Conservation (phyloP, 2,888 invertebrate species). For the Nomada flava region DNA sequence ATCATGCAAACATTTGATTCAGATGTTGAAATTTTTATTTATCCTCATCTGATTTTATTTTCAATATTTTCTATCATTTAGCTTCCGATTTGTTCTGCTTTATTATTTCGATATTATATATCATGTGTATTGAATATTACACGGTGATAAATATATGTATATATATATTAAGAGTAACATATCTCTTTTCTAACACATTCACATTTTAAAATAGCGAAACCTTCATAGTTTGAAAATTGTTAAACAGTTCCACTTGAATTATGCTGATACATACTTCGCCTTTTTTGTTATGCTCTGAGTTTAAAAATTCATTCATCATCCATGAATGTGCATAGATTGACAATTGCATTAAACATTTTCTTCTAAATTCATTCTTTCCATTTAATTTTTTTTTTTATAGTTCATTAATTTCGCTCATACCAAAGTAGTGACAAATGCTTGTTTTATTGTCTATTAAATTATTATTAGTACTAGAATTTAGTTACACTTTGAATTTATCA, state of each 20-base stretch:
- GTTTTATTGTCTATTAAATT: slow-evolving; percentile 28
- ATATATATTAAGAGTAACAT: slow-evolving; percentile 69
- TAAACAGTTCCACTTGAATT: slow-evolving; percentile 42
- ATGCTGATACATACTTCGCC: slow-evolving; percentile 37
- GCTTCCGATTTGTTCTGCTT: slow-evolving; percentile 57
- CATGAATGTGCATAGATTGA: slow-evolving; percentile 40
- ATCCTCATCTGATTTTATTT: slow-evolving; percentile 57
- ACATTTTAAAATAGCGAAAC: slow-evolving; percentile 41
- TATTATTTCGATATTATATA: slow-evolving; percentile 53
- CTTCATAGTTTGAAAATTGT: slow-evolving; percentile 14
- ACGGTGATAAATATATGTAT: slow-evolving; percentile 42
- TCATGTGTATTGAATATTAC: slow-evolving; percentile 39
- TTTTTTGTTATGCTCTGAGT: slow-evolving; percentile 54
- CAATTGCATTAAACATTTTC: slow-evolving; percentile 32
- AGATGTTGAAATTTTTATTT: slow-evolving; percentile 51
- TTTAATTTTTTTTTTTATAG: slow-evolving; percentile 37
- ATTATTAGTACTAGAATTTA: slow-evolving; percentile 28
- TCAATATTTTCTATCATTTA: slow-evolving; percentile 53
- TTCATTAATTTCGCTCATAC: slow-evolving; percentile 31
- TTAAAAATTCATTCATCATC: slow-evolving; percentile 21
- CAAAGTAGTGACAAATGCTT: not conserved
- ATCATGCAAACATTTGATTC: slow-evolving; percentile 39
- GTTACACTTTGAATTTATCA: not conserved
- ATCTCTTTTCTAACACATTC: slow-evolving; percentile 79
- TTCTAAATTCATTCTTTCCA: slow-evolving; percentile 20